Conservation (phyloP, 2,113 vertebrate genomes). For the Pachycephala philippinensis region DNA sequence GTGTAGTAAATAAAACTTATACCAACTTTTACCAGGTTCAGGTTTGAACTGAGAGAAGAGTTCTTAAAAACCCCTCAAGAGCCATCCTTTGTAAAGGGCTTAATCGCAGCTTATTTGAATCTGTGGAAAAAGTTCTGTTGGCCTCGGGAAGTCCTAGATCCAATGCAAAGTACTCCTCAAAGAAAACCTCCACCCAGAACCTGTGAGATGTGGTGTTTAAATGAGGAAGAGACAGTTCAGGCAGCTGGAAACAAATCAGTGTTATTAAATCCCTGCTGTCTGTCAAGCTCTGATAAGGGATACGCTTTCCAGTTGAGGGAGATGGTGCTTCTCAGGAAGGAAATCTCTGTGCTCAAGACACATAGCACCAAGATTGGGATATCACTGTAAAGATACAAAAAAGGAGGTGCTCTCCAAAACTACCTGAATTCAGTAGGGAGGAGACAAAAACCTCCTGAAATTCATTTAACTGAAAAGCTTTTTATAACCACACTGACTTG, state of each 20-base stretch:
- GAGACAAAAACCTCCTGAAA: neutral
- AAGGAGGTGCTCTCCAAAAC: neutral
- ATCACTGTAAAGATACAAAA: neutral
- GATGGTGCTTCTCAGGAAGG: neutral
- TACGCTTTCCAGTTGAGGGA: neutral
- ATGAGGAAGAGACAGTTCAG: neutral
- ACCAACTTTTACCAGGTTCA: neutral
- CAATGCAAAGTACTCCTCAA: neutral
- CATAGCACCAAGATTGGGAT: neutral
- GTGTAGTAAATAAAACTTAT: neutral
- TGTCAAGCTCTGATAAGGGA: neutral
- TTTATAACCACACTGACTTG: neutral
- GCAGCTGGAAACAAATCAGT: neutral
- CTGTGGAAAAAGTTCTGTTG: neutral
- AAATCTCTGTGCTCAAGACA: neutral
- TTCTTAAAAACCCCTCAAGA: neutral
- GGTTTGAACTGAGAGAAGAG: neutral
- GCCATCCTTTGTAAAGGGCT: neutral
- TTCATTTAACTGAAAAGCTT: neutral
- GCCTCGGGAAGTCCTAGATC: neutral
- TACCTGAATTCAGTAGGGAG: neutral
- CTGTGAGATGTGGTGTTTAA: neutral
- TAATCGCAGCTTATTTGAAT: neutral
- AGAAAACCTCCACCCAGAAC: neutral
- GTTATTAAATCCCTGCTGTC: neutral